Conservation (phyloP, 2,797 vertebrate species). For the Triplophysa yarkandensis region DNA sequence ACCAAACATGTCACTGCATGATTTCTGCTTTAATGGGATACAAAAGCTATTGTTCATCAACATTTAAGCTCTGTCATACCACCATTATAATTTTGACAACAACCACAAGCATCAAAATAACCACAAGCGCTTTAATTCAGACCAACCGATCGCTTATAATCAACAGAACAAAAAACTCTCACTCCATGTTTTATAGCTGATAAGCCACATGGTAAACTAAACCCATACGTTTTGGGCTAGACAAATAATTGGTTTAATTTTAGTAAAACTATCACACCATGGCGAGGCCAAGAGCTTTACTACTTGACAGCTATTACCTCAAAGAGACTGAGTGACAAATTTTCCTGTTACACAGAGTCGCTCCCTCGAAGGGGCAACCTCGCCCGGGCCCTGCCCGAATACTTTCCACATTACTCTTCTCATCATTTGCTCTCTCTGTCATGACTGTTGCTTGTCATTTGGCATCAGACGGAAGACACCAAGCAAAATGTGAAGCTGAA, state of each 20-base stretch:
- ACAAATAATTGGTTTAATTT: not conserved
- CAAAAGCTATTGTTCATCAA: slow-evolving; percentile 11
- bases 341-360: not conserved
- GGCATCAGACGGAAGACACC: not conserved
- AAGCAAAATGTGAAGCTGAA: slow-evolving; percentile 4
- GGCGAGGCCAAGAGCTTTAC: not conserved
- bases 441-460: slow-evolving; percentile 12
- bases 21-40: slow-evolving; percentile 6
- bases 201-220: not conserved
- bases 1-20: slow-evolving; percentile 12
- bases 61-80: slow-evolving; percentile 11
- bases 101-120: slow-evolving; percentile 9
- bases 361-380: slow-evolving; percentile 18
- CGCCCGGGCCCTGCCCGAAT: slow-evolving; percentile 58
- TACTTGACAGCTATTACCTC: not conserved
- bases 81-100: not conserved
- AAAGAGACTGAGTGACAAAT: slow-evolving; percentile 10
- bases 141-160: not conserved
- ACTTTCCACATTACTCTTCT: slow-evolving; percentile 68
- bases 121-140: slow-evolving; percentile 15
- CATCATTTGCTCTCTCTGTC: slow-evolving; percentile 48
- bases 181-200: not conserved
- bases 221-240: not conserved
- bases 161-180: slow-evolving; percentile 1
- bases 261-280: slow-evolving; percentile 4